Percentiles rank a stretch among this genome's conserved stretches.
These are phyloP conservation scores for Coecobrya sp. DNA, from an alignment of 2,888 invertebrate genomes.

Conservation along the genomic window DNA sequence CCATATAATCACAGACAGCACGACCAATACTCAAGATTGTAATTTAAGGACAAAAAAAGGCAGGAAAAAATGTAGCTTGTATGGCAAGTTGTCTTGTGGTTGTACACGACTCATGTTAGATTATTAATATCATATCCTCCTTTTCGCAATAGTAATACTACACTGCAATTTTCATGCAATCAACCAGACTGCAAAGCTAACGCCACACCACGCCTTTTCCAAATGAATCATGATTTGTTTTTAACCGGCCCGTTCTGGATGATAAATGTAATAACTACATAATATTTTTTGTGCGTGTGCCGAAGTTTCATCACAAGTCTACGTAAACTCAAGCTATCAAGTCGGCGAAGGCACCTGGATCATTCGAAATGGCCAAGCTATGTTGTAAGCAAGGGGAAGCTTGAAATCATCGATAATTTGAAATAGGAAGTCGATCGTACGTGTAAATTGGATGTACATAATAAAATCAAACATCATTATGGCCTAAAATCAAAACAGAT, in stretches of 20 bases:
- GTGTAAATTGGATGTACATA: too few relatives aligned
- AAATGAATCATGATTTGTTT: conserved; percentile 8
- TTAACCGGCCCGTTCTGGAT: not conserved
- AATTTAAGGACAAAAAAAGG: not conserved
- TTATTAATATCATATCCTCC: not conserved
- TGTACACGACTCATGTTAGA: not conserved
- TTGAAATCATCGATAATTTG: too few relatives aligned
- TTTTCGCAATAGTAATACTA: not conserved
- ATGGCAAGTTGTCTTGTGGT: not conserved
- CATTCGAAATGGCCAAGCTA: too few relatives aligned
- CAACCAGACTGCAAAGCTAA: not conserved
- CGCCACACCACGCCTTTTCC: conserved; percentile 5
- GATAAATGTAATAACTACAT: not conserved
- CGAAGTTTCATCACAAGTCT: not conserved
- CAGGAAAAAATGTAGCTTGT: not conserved
- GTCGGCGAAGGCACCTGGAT: too few relatives aligned
- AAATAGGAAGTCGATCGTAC: too few relatives aligned
- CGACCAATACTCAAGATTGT: not conserved
- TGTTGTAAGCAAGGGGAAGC: too few relatives aligned
- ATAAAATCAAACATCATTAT: too few relatives aligned
- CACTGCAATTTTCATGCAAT: not conserved
- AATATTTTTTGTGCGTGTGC: not conserved
- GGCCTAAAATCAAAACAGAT: too few relatives aligned
- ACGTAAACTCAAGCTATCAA: too few relatives aligned
- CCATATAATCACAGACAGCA: too few relatives aligned